Evolutionary conservation across 1,140 invertebrate species (phyloP).

Genomic region (Heterodera carotae): DNA sequence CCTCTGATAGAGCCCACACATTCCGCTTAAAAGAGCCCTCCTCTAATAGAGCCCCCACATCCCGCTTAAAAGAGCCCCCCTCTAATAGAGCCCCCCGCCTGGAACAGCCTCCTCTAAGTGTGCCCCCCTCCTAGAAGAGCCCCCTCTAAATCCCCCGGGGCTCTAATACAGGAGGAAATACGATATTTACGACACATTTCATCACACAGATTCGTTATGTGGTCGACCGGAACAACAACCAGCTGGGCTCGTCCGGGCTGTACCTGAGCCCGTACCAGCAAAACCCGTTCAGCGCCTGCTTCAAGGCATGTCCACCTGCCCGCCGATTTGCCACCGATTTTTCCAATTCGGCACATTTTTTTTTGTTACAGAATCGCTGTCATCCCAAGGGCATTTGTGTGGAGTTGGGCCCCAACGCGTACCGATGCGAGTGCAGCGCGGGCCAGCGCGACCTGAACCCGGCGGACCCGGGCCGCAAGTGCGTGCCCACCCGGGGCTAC

Average conservation of each 20-base stretch:
- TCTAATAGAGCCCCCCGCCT: too few relatives aligned
- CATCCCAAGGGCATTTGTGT: constrained; percentile 64
- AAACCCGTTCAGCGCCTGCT: constrained; percentile 64
- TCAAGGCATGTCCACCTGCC: too few relatives aligned
- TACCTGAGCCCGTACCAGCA: constrained; percentile 62
- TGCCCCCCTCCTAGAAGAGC: too few relatives aligned
- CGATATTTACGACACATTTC: not conserved
- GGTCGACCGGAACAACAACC: constrained; percentile 59
- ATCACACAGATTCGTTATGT: constrained; percentile 48
- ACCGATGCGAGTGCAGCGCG: constrained; percentile 55
- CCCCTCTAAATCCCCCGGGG: too few relatives aligned
- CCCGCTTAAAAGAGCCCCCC: too few relatives aligned
- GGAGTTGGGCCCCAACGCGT: constrained; percentile 59
- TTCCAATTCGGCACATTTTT: not conserved
- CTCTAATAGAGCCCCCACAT: too few relatives aligned
- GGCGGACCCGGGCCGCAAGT: constrained; percentile 52
- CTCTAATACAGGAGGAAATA: too few relatives aligned
- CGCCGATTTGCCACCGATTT: constrained; percentile 13
- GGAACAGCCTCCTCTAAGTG: too few relatives aligned
- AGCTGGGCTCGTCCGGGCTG: constrained; percentile 61
- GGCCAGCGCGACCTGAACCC: constrained; percentile 60
- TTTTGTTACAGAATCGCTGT: constrained; percentile 57
- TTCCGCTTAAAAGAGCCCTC: too few relatives aligned
- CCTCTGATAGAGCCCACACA: too few relatives aligned
- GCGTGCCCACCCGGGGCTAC: constrained; percentile 51